phyloP scores from a whole-genome alignment of 2,113 vertebrate species.

The Chionodraco myersi region DNA sequence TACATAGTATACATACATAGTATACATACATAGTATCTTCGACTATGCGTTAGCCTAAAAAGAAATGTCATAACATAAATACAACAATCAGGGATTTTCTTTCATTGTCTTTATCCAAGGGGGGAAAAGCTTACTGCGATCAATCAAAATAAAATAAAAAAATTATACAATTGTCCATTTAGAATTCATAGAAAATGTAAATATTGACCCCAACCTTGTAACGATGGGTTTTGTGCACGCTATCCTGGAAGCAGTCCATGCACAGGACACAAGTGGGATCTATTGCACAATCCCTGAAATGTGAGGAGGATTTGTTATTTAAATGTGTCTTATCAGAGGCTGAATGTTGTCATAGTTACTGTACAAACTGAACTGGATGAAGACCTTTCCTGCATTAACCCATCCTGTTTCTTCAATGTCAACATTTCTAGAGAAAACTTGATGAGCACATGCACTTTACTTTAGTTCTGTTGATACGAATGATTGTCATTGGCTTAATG shows the following conservation, averaged over 20 bases:
- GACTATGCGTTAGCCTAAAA: not conserved
- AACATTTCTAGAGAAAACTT: not conserved
- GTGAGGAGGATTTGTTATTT: not conserved
- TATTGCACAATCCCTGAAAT: slow-evolving; percentile 97
- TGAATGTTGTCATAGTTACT: not conserved
- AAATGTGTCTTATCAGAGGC: not conserved
- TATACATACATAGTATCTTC: too few species aligned
- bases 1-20: too few species aligned
- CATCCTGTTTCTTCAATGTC: not conserved
- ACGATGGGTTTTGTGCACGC: slow-evolving; percentile 95
- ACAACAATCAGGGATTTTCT: not conserved
- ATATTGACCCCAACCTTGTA: slow-evolving; percentile 89
- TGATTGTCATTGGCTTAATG: not conserved
- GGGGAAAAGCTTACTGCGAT: not conserved
- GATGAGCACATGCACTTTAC: not conserved
- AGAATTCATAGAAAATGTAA: not conserved
- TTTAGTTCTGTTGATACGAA: not conserved
- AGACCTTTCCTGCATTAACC: not conserved
- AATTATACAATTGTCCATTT: too few species aligned
- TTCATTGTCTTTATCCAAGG: not conserved
- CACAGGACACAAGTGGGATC: slow-evolving; percentile 98
- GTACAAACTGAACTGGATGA: slow-evolving; percentile 7
- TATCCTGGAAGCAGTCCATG: slow-evolving; percentile 98
- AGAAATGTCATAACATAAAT: not conserved
- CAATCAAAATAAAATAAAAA: not conserved